Conservation (phyloP, 2,113 vertebrate genomes). For the Catharus fuscescens region DNA sequence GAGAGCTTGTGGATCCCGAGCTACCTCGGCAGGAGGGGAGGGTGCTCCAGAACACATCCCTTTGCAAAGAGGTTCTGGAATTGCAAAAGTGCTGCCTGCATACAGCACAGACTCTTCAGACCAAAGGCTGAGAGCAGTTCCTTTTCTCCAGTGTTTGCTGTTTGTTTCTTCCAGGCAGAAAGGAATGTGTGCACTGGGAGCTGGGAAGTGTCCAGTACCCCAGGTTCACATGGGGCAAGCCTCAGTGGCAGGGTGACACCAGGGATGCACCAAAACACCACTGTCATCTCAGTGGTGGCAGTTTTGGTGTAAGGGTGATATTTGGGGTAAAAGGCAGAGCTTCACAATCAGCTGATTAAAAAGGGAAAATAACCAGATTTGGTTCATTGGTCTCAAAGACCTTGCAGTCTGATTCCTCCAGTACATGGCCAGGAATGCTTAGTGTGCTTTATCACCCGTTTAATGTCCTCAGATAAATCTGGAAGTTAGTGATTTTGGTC, state of each 20-base stretch:
- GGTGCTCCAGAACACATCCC: neutral
- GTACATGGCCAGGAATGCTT: rapidly evolving
- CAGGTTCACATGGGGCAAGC: neutral
- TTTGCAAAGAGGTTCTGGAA: neutral
- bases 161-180: neutral
- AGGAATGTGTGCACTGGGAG: neutral
- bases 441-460: neutral
- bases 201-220: neutral
- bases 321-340: neutral
- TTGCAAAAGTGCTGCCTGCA: neutral
- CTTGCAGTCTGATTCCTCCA: neutral
- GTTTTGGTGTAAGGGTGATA: neutral
- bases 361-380: neutral
- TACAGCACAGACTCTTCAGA: neutral
- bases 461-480: neutral
- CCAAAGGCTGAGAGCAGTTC: neutral
- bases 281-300: neutral
- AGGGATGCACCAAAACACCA: neutral
- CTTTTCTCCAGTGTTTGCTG: neutral
- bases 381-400: neutral
- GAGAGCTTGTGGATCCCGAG: neutral
- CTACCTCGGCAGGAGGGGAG: neutral
- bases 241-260: neutral
- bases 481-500: neutral
- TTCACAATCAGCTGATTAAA: rapidly evolving